phyloP scores from a whole-genome alignment of 1,140 invertebrate species.

The Drosophila mojavensis region DNA sequence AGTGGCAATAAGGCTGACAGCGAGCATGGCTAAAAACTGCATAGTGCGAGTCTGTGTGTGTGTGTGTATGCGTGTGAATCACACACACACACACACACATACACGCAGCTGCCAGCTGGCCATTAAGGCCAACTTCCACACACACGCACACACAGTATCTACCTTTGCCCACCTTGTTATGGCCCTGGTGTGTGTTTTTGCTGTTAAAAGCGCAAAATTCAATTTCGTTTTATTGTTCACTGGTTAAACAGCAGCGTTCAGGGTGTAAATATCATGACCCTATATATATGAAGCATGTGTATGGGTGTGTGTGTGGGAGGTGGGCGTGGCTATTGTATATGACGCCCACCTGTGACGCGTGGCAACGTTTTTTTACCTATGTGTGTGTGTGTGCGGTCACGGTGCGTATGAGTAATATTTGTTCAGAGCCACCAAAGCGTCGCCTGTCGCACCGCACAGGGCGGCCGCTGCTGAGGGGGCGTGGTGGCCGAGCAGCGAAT shows the following conservation, averaged over 20 bases:
- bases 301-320: constrained; percentile 23
- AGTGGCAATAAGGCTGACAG: constrained; percentile 12
- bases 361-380: constrained; percentile 41
- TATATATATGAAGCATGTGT: constrained; percentile 11
- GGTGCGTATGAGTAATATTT: constrained; percentile 62
- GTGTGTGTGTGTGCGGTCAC: constrained; percentile 18
- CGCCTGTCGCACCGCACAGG: not conserved
- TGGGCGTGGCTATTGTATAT: constrained; percentile 63
- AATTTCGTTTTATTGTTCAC: constrained; percentile 81
- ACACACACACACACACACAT: not conserved
- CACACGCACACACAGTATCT: not conserved
- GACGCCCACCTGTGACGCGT: constrained; percentile 72
- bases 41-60: constrained; percentile 19
- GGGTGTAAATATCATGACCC: constrained; percentile 36
- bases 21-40: constrained; percentile 38
- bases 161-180: constrained; percentile 30
- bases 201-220: constrained; percentile 81
- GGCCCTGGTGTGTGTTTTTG: constrained; percentile 68
- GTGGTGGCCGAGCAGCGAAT: not conserved
- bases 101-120: constrained; percentile 31
- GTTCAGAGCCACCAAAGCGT: constrained; percentile 14
- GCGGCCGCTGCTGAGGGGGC: not conserved
- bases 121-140: constrained; percentile 23
- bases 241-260: constrained; percentile 66
- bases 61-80: not conserved